Conservation (phyloP, 53 echinoderm and acorn worm genomes). For the Apostichopus leukothele region DNA sequence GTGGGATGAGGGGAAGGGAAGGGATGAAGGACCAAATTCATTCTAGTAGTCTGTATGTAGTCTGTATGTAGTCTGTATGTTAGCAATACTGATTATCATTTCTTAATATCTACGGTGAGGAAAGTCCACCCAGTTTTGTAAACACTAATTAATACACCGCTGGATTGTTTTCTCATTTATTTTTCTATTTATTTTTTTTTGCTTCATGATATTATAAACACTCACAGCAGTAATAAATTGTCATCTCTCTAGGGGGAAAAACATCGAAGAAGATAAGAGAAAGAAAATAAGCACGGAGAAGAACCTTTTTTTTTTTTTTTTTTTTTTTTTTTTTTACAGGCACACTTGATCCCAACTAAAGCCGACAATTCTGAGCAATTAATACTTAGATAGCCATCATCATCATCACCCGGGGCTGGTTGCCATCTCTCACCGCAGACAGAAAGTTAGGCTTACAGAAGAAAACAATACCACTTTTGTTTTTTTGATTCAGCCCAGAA, state of each 20-base stretch:
- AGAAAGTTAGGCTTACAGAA: not conserved
- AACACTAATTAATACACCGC: too few species aligned
- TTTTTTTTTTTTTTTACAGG: conserved; percentile 32
- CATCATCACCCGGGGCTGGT: conserved; percentile 11
- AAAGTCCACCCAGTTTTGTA: too few species aligned
- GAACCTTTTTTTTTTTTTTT: conserved; percentile 4
- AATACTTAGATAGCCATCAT: not conserved
- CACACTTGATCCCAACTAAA: conserved; percentile 44
- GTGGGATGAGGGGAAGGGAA: too few species aligned
- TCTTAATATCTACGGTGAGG: too few species aligned
- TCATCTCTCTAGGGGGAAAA: conserved; percentile 41
- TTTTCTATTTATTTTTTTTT: conserved; percentile 14
- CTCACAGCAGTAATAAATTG: conserved; percentile 46
- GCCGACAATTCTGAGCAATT: conserved; percentile 23
- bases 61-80: too few species aligned
- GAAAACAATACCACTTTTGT: too few species aligned
- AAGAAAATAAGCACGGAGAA: not conserved
- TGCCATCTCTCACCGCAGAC: not conserved
- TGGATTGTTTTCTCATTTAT: not conserved
- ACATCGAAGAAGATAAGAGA: conserved; percentile 44
- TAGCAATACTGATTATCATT: too few species aligned
- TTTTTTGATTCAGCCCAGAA: too few species aligned
- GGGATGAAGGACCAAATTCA: too few species aligned
- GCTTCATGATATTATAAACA: conserved; percentile 37
- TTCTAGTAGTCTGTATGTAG: too few species aligned